A percentile compares a stretch with the other conserved stretches of the same genome.
phyloP scores from a whole-genome alignment of 2,888 invertebrate species.

The Sarcophaga caerulescens region DNA sequence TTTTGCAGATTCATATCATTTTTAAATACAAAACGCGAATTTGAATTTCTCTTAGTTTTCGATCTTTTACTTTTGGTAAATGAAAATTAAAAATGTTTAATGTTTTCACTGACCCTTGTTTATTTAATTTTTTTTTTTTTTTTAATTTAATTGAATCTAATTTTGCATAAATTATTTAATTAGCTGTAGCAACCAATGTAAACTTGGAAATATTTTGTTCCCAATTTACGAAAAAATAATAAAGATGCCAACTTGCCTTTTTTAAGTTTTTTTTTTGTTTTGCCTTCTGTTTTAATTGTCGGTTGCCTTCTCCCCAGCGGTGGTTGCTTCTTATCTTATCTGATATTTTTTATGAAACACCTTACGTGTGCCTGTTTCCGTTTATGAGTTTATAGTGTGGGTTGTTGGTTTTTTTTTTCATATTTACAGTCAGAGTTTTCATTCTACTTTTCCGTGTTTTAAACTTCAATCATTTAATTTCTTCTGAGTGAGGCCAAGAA shows the following conservation, averaged over 20 bases:
- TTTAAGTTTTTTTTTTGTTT: slow-evolving; percentile 29
- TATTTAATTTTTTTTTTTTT: not conserved
- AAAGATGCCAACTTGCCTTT: not conserved
- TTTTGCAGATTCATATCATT: too few species aligned
- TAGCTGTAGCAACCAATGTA: slow-evolving; percentile 1
- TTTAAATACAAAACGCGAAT: too few species aligned
- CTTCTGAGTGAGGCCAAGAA: too few species aligned
- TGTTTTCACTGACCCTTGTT: not conserved
- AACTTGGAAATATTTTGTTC: slow-evolving; percentile 29
- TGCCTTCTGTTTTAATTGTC: slow-evolving; percentile 39
- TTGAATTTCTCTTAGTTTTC: not conserved
- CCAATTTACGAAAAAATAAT: slow-evolving; percentile 7
- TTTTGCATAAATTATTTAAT: slow-evolving; percentile 51
- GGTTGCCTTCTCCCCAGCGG: slow-evolving; percentile 36
- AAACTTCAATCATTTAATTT: too few species aligned
- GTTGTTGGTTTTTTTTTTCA: slow-evolving; percentile 15
- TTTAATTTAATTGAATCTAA: slow-evolving; percentile 28
- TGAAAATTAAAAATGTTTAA: not conserved
- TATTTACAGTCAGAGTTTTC: slow-evolving; percentile 19
- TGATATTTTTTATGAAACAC: slow-evolving; percentile 41
- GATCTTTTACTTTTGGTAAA: not conserved
- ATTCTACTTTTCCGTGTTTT: not conserved
- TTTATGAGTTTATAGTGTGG: not conserved
- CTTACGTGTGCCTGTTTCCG: slow-evolving; percentile 29
- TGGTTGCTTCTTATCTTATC: slow-evolving; percentile 17